These are phyloP conservation scores for Argentina silus DNA, from an alignment of 2,797 vertebrate genomes.

Conservation along the genomic window DNA sequence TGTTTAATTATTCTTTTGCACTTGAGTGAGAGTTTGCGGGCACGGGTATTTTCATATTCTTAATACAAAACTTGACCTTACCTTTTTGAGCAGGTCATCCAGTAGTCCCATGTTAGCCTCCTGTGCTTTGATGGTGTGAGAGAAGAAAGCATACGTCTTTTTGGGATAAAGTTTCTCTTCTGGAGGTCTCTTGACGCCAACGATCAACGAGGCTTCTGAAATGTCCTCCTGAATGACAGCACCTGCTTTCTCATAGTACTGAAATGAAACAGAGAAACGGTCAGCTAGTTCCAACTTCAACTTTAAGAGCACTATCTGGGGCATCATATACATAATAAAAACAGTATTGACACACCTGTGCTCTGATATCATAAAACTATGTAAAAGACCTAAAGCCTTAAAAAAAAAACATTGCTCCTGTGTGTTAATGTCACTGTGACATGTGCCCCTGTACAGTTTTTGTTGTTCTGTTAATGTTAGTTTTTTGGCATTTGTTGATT, in stretches of 20 bases:
- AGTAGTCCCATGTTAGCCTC: slow-evolving; percentile 95
- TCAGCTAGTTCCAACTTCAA: not conserved
- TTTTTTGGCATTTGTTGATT: too few relatives aligned
- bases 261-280: slow-evolving; percentile 19
- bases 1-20: not conserved
- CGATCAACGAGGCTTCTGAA: slow-evolving; percentile 90
- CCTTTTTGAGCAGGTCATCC: slow-evolving; percentile 92
- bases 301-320: too few relatives aligned
- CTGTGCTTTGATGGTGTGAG: slow-evolving; percentile 98
- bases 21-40: too few relatives aligned
- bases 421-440: too few relatives aligned
- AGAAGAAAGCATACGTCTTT: slow-evolving; percentile 98
- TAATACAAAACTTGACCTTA: slow-evolving; percentile 52
- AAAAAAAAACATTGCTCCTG: too few relatives aligned
- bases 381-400: too few relatives aligned
- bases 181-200: slow-evolving; percentile 92
- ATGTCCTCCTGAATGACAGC: slow-evolving; percentile 94
- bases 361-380: too few relatives aligned
- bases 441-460: too few relatives aligned
- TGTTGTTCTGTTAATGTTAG: too few relatives aligned
- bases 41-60: not conserved
- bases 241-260: slow-evolving; percentile 93
- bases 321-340: too few relatives aligned
- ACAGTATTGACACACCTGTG: too few relatives aligned
- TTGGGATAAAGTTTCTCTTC: slow-evolving; percentile 89